Evolutionary conservation across 2,113 vertebrate species (phyloP).

Genomic region (Aptenodytes patagonicus): DNA sequence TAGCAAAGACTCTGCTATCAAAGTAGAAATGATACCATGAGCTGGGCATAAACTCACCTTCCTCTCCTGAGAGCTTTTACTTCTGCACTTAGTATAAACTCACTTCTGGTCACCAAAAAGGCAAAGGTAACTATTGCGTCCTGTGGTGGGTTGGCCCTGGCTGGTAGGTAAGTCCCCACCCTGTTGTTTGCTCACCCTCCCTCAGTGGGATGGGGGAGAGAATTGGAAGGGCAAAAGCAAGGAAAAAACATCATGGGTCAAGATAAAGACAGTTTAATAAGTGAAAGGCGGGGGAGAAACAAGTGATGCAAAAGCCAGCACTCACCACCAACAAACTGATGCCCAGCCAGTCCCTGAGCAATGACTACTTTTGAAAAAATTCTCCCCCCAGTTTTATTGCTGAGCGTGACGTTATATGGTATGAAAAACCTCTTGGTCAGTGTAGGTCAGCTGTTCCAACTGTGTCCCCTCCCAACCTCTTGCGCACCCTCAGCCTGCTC

Average conservation of each 20-base stretch:
- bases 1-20: background rate
- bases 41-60: background rate
- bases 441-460: background rate
- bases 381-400: background rate
- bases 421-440: background rate
- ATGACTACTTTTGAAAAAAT: background rate
- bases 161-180: background rate
- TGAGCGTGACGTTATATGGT: background rate
- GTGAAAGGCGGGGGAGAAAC: background rate
- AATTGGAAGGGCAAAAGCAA: background rate
- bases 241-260: background rate
- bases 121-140: background rate
- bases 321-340: background rate
- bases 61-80: background rate
- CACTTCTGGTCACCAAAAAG: background rate
- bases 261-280: background rate
- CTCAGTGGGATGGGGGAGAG: background rate
- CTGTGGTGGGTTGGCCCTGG: background rate
- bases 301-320: background rate
- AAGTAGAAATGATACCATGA: background rate
- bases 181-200: accelerated
- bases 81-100: background rate
- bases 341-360: background rate
- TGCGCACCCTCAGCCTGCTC: background rate
- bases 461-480: background rate